Evolutionary conservation across 2,113 vertebrate genomes (phyloP).

Genomic region (Trematocara nigrifrons): DNA sequence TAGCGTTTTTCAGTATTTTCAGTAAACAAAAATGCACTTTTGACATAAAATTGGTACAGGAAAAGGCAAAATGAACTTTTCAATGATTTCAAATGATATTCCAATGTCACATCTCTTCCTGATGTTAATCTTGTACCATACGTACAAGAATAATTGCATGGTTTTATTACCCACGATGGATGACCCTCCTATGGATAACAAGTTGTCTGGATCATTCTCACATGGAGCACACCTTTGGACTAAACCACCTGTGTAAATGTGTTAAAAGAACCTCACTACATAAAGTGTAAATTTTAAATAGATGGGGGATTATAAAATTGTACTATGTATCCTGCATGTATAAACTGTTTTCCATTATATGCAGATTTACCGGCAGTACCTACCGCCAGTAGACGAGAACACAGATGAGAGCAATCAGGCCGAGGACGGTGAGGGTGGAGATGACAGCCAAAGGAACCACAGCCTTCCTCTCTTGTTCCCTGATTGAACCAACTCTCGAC

Average conservation of each 20-base stretch:
- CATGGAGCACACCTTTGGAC: background rate
- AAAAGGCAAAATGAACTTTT: background rate
- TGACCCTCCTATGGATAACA: background rate
- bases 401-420: conserved; percentile 88
- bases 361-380: background rate
- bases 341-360: background rate
- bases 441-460: conserved; percentile 91
- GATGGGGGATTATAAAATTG: background rate
- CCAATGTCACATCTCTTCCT: background rate
- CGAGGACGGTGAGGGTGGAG: conserved; percentile 89
- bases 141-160: background rate
- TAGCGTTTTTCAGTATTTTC: background rate
- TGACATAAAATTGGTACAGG: background rate
- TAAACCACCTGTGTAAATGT: background rate
- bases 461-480: conserved; percentile 83
- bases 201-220: background rate
- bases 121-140: background rate
- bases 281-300: background rate
- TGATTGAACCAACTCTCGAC: conserved; percentile 85
- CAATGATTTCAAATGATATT: background rate
- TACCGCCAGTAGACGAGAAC: conserved; percentile 98
- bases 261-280: background rate
- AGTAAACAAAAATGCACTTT: background rate
- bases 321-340: background rate
- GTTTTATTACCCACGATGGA: background rate